These are phyloP conservation scores for Scaptomyza montana DNA, from an alignment of 1,140 invertebrate species.

Conservation along the genomic window DNA sequence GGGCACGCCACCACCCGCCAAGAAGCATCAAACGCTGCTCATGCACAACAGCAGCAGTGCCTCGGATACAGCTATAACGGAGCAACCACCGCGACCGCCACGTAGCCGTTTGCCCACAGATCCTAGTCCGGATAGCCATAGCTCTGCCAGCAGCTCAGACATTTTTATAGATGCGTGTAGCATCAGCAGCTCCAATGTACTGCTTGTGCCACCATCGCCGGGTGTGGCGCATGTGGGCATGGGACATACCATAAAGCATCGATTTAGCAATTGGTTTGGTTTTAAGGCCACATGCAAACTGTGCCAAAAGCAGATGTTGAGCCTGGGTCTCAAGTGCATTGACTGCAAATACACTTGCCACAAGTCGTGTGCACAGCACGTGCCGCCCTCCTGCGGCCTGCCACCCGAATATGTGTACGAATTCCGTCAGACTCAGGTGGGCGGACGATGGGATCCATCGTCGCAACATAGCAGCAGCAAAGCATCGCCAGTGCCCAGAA, in stretches of 20 bases:
- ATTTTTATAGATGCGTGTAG: constrained; percentile 83
- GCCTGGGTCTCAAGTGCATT: constrained; percentile 93
- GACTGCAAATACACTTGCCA: constrained; percentile 97
- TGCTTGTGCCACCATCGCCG: constrained; percentile 90
- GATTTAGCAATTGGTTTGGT: constrained; percentile 94
- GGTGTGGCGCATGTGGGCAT: constrained; percentile 90
- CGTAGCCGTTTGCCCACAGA: constrained; percentile 89
- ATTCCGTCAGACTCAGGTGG: constrained; percentile 86
- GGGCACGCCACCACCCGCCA: constrained; percentile 90
- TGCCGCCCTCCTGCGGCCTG: constrained; percentile 95
- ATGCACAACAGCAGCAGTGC: constrained; percentile 60
- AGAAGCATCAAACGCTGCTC: constrained; percentile 87
- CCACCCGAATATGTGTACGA: constrained; percentile 92
- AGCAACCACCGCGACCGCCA: constrained; percentile 70
- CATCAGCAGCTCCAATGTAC: constrained; percentile 76
- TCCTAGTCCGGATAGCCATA: constrained; percentile 85
- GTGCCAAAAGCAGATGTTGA: constrained; percentile 96
- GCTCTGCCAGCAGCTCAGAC: constrained; percentile 84
- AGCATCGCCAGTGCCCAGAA: constrained; percentile 83
- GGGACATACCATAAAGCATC: constrained; percentile 95
- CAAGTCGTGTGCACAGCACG: constrained; percentile 94
- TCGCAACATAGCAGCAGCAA: constrained; percentile 61
- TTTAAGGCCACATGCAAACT: constrained; percentile 95
- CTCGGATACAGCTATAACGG: constrained; percentile 43
- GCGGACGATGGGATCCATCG: constrained; percentile 86